Conservation (phyloP, 2,797 vertebrate species). For the Melanotaenia maccullochi region DNA sequence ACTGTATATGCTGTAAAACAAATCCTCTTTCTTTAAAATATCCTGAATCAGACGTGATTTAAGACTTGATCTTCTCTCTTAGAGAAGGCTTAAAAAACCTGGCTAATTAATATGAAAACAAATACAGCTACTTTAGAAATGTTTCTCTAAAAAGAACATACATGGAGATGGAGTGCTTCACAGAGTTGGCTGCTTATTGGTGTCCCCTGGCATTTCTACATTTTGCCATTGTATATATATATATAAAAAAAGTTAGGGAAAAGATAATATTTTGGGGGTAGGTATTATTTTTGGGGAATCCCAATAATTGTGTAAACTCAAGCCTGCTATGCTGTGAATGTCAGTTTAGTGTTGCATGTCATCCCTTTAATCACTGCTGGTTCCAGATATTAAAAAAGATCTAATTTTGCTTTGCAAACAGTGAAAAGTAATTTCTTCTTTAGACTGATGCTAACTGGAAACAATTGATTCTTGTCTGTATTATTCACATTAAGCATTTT, state of each 20-base stretch:
- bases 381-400: slow-evolving; percentile 1
- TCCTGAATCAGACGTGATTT: slow-evolving; percentile 47
- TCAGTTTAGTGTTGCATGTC: slow-evolving; percentile 48
- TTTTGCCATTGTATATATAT: slow-evolving; percentile 29
- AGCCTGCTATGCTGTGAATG: slow-evolving; percentile 51
- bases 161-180: slow-evolving; percentile 48
- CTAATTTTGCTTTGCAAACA: slow-evolving; percentile 11
- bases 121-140: slow-evolving; percentile 31
- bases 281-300: slow-evolving; percentile 65
- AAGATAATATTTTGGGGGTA: slow-evolving; percentile 46
- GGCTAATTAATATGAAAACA: slow-evolving; percentile 42
- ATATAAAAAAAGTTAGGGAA: slow-evolving; percentile 26
- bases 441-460: slow-evolving; percentile 7
- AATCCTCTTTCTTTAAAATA: slow-evolving; percentile 38
- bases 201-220: slow-evolving; percentile 47
- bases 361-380: slow-evolving; percentile 31
- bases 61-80: slow-evolving; percentile 39
- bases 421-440: slow-evolving; percentile 8
- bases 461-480: background rate
- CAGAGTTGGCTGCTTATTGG: slow-evolving; percentile 28
- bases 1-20: slow-evolving; percentile 40
- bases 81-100: slow-evolving; percentile 20
- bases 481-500: background rate
- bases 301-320: slow-evolving; percentile 67
- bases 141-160: slow-evolving; percentile 38